Base-by-base conservation (phyloP, 2,888 invertebrate genomes). In the Plebejus anna region DNA sequence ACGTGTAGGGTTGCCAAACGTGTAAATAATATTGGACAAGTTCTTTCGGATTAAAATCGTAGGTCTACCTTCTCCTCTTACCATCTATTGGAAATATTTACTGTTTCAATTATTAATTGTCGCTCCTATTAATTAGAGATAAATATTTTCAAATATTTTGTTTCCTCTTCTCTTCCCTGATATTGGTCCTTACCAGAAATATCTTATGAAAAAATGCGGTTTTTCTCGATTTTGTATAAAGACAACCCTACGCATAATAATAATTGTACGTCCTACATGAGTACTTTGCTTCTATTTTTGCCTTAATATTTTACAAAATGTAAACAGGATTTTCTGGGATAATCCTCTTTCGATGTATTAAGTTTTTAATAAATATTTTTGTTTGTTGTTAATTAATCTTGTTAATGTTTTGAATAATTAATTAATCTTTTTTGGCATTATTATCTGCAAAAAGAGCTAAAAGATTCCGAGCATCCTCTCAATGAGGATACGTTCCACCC, bases 261-360 rank as follows among this genome's bases (percentile, higher is more conserved):
- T 59, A n/a, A 61, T 61, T 28, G 28, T 9, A 28, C 61, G 28
- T 11, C 61, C 28, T 61, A 61, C 61, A 61, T 28, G 28, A 4
- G 28, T 61, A 28, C 28, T 61, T 61, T 61, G 59, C 59, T 59
- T 59, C 22, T 28, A 61, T 28, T 22, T 61, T 28, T 61, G 6
- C n/a, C 1, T 59, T 22, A 59, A 59, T 59, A 59, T 61, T 61
- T 61, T 28, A 32, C 66, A 66, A 66, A 66, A 66, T 66, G 32
- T 66, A 66, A 11, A 66, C 66, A 66, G 32, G 32, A 32, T 66
- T 66, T 66, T 32, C 32, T 32, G 13, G 66, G 13, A 66, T 66
- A 66, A 66, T 66, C 66, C 66, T 66, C 66, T 32, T 66, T 32
- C 66, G 11, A 32, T 66, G 28, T 13, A 66, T 66, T 32, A 32